Evolutionary conservation across 2,888 invertebrate species (phyloP).

Genomic region (Imbricaverruca yamaguchii): DNA sequence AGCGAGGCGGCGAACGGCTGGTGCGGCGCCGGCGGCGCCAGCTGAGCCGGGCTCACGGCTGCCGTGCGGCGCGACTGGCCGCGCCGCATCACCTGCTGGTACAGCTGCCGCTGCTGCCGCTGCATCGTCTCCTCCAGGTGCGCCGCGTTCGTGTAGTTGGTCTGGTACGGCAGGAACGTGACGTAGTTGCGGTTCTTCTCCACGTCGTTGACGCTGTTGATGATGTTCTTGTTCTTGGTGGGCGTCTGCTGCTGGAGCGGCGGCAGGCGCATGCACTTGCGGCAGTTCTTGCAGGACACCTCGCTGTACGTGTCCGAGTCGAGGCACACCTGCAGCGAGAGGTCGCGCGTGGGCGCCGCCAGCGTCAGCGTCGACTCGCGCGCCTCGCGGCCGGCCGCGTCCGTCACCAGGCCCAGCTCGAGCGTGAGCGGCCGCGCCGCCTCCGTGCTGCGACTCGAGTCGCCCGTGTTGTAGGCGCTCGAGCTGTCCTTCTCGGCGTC

Average conservation of each 20-base stretch:
- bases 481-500: slow-evolving; percentile 53
- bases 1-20: background rate
- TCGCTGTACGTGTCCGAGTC: slow-evolving; percentile 35
- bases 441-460: slow-evolving; percentile 59
- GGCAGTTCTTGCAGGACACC: slow-evolving; percentile 37
- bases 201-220: slow-evolving; percentile 22
- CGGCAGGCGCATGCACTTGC: slow-evolving; percentile 33
- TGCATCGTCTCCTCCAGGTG: slow-evolving; percentile 61
- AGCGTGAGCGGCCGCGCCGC: slow-evolving; percentile 44
- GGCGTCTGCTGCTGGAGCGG: slow-evolving; percentile 27
- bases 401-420: slow-evolving; percentile 45
- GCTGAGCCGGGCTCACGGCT: slow-evolving; percentile 35
- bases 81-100: slow-evolving; percentile 48
- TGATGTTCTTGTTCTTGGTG: slow-evolving; percentile 15
- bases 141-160: slow-evolving; percentile 62
- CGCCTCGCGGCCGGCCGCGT: slow-evolving; percentile 25
- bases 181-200: slow-evolving; percentile 33
- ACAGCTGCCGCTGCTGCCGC: slow-evolving; percentile 55
- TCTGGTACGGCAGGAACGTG: slow-evolving; percentile 44
- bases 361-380: slow-evolving; percentile 32
- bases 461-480: slow-evolving; percentile 66
- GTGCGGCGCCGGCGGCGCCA: background rate
- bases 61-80: slow-evolving; percentile 31
- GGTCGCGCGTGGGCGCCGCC: slow-evolving; percentile 4
- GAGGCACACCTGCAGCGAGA: slow-evolving; percentile 29